Conservation (phyloP, 2,113 vertebrate species). For the Oriolus oriolus region DNA sequence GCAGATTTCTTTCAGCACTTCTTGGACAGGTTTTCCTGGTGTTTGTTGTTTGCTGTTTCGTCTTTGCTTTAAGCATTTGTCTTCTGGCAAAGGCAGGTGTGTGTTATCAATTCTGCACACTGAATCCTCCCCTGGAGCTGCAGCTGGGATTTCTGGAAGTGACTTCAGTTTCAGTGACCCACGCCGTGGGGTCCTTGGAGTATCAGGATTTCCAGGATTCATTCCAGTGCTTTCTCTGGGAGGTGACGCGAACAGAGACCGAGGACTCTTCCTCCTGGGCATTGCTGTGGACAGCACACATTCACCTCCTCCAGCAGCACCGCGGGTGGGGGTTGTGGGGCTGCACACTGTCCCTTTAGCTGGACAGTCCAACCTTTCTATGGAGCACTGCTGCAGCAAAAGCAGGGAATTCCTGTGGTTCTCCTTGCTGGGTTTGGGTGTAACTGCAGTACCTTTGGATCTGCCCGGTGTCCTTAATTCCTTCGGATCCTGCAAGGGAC, state of each 20-base stretch:
- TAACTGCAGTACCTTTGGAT: not conserved
- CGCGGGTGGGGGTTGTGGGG: accelerated
- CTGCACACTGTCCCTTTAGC: accelerated
- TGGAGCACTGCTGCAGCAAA: not conserved
- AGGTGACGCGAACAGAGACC: accelerated
- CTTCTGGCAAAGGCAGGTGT: not conserved
- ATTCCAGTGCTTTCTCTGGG: accelerated
- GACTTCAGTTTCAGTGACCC: accelerated
- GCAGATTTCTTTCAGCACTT: constrained; percentile 40
- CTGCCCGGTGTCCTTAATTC: not conserved
- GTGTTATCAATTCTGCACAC: accelerated
- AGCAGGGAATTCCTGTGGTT: not conserved
- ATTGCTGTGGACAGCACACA: not conserved
- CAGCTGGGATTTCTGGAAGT: not conserved
- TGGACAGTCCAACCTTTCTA: not conserved
- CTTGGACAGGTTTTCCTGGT: not conserved
- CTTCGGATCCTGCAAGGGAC: not conserved
- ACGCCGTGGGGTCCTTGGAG: not conserved
- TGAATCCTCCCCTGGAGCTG: not conserved
- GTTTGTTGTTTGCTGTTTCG: not conserved
- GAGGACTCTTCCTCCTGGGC: not conserved
- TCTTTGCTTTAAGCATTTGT: not conserved
- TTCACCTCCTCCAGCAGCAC: not conserved
- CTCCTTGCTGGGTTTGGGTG: not conserved
- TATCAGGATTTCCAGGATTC: not conserved